Evolutionary conservation across 2,797 vertebrate species (phyloP).

Genomic region (Mallotus villosus): DNA sequence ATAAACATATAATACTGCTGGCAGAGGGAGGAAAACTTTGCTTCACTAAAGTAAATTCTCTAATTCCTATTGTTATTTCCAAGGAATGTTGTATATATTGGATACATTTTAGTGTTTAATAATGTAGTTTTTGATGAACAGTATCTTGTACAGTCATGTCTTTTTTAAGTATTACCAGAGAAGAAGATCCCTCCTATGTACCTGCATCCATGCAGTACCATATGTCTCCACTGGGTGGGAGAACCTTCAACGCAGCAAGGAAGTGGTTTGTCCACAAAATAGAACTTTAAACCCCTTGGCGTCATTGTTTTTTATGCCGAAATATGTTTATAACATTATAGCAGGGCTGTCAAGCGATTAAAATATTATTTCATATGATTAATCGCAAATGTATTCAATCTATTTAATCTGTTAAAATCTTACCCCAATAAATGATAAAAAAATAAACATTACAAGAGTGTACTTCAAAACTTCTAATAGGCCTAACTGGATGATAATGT

Average conservation of each 20-base stretch:
- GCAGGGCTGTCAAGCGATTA: no score
- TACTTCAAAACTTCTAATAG: no score
- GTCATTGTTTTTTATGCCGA: constrained; percentile 5
- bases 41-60: no score
- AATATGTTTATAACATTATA: not conserved
- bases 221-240: not conserved
- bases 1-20: not conserved
- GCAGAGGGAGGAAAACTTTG: not conserved
- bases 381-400: no score
- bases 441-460: no score
- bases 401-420: no score
- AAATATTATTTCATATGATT: no score
- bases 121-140: not conserved
- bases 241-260: not conserved
- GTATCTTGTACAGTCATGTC: not conserved
- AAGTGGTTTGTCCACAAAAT: not conserved
- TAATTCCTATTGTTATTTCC: no score
- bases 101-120: no score
- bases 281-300: no score
- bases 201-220: not conserved
- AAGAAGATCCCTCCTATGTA: not conserved
- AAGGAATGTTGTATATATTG: not conserved
- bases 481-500: no score
- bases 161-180: not conserved
- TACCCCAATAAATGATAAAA: no score